These are phyloP conservation scores for Orchestia grillus DNA, from an alignment of 1,140 invertebrate genomes.

Conservation along the genomic window DNA sequence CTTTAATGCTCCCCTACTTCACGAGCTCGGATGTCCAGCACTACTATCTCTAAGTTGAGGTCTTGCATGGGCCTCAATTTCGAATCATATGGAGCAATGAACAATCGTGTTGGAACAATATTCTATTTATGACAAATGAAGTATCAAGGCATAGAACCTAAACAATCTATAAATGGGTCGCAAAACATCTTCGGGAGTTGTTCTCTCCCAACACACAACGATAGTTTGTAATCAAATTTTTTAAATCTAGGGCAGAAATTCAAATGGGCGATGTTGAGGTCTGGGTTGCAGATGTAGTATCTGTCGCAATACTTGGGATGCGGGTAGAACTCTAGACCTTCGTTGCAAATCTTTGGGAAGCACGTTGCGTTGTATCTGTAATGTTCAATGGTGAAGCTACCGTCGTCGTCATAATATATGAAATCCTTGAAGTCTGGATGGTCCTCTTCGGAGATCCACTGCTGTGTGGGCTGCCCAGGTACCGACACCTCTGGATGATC, in stretches of 20 bases:
- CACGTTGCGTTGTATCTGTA: background rate
- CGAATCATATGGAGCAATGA: background rate
- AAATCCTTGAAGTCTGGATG: background rate
- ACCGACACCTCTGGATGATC: background rate
- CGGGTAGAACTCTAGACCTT: background rate
- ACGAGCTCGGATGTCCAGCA: too few species aligned
- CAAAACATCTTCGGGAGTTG: background rate
- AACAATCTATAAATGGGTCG: background rate
- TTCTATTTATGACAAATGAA: background rate
- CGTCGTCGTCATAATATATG: constrained; percentile 4
- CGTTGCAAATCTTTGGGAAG: background rate
- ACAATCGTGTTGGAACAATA: background rate
- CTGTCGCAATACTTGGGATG: constrained; percentile 17
- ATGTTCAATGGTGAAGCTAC: background rate
- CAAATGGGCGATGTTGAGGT: background rate
- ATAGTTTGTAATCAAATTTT: background rate
- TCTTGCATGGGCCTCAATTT: background rate
- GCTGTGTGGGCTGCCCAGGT: background rate
- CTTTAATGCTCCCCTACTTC: too few species aligned
- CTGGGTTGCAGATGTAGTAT: background rate
- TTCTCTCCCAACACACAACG: background rate
- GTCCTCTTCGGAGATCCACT: background rate
- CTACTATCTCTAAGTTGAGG: too few species aligned
- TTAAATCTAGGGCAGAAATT: background rate
- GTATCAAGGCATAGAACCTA: background rate